These are phyloP conservation scores for Cephus pygmeus DNA, from an alignment of 2,888 invertebrate genomes.

Conservation along the genomic window DNA sequence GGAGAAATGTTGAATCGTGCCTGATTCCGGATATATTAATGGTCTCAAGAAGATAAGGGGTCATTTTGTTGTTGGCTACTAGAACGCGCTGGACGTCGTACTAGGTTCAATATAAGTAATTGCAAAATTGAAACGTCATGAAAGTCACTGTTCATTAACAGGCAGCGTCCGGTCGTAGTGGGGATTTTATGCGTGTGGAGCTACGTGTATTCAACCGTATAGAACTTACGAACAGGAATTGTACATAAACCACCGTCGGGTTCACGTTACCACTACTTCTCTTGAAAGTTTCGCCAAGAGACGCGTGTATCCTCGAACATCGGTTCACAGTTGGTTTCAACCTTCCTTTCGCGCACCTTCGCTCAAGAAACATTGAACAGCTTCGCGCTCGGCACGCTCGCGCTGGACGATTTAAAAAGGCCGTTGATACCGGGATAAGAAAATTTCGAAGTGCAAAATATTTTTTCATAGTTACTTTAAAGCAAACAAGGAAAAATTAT, in stretches of 20 bases:
- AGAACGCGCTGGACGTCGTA: neutral
- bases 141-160: slow-evolving; percentile 21
- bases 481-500: neutral
- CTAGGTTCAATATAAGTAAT: slow-evolving; percentile 34
- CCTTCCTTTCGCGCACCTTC: neutral
- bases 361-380: neutral
- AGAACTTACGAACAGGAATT: neutral
- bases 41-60: neutral
- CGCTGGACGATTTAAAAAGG: neutral
- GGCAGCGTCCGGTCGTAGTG: slow-evolving; percentile 26
- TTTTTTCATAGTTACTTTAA: neutral
- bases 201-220: neutral
- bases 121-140: slow-evolving; percentile 44
- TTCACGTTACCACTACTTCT: neutral
- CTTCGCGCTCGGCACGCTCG: neutral
- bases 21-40: neutral
- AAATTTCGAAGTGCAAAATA: too few relatives aligned
- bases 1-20: neutral
- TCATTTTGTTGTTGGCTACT: neutral
- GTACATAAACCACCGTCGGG: neutral
- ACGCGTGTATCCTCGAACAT: neutral
- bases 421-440: neutral
- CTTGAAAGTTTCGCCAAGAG: neutral
- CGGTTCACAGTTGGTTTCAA: neutral
- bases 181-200: neutral